Evolutionary conservation across 2,113 vertebrate species (phyloP), one percentile per base, ranked within the genome.

Genomic region (Beaufortia kweichowensis): DNA sequence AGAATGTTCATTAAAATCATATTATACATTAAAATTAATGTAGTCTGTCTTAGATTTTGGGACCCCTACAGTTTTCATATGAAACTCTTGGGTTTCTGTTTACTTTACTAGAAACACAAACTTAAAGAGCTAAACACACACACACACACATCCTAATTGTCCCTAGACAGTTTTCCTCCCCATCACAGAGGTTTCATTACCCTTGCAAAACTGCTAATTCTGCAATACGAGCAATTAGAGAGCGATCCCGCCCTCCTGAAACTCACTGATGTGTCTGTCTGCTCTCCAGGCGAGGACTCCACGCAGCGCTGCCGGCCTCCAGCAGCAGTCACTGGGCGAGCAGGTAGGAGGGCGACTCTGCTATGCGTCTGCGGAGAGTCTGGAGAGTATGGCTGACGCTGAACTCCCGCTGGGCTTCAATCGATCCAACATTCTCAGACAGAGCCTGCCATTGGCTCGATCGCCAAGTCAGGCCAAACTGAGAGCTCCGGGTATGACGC

Each of bases 391-490:
- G 97, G 97, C 96, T 0, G 96, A 99, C 84, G 91, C 95, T 0
- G 96, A 98, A 81, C 84, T 98, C 56, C 95, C 97, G 41, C 86
- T 96, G 78, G 96, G 95, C 2, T 99, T 99, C 85, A 98, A 92
- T 90, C 95, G 97, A 83, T 97, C 96, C 92, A 98, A 98, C 88
- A 95, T 96, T 39, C 96, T 99, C 63, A 91, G 97, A 6, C 97
- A 98, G 92, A 99, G 97, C 87, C 88, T 99, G 83, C 97, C 97
- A 6, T 89, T 99, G 83, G 95, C 97, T 1, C 95, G 97, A 2
- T 98, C 97, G 0, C 93, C 96, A 88, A 97, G 96, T 90, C 97
- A 98, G 90, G 95, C 93, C 53, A 99, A 99, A 87, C 94, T 98
- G 53, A 89, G 96, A 1, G 95, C 96, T 0, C 97, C 96, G 94